Conservation (phyloP, 1,140 invertebrate species). For the Camponotus floridanus region DNA sequence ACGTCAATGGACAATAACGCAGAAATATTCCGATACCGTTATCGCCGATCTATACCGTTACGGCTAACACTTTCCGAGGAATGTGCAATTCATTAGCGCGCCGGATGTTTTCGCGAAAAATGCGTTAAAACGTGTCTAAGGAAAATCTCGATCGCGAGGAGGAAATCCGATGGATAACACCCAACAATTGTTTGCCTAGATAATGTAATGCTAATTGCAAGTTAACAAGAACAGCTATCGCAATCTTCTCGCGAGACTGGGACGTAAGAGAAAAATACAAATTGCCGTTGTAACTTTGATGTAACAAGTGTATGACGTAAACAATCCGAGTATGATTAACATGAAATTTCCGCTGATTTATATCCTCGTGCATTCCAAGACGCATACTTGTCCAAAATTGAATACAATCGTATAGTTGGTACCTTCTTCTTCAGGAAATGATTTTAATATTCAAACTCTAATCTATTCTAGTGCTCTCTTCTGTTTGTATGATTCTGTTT, state of each 20-base stretch:
- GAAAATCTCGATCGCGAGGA: neutral
- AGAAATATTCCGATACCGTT: constrained; percentile 38
- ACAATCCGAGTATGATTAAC: neutral
- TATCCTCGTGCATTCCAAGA: constrained; percentile 7
- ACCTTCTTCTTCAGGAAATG: constrained; percentile 41
- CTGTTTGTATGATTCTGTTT: neutral
- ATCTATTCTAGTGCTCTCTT: constrained; percentile 8
- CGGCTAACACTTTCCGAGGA: neutral
- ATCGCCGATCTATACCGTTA: constrained; percentile 32
- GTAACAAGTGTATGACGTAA: neutral
- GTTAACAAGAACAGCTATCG: neutral
- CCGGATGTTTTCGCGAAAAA: constrained; percentile 21
- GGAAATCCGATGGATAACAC: constrained; percentile 5
- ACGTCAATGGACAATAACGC: constrained; percentile 38
- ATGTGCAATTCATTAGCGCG: constrained; percentile 37
- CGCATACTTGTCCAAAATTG: neutral
- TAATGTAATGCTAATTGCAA: constrained; percentile 47
- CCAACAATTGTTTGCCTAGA: constrained; percentile 26
- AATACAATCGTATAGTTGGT: neutral
- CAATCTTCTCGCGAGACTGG: constrained; percentile 24
- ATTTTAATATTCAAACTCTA: neutral
- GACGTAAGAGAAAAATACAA: neutral
- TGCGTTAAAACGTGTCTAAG: neutral
- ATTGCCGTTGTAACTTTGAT: constrained; percentile 22
- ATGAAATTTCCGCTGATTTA: constrained; percentile 34